Conservation (phyloP, 2,888 invertebrate species). For the Cerastoderma edule region DNA sequence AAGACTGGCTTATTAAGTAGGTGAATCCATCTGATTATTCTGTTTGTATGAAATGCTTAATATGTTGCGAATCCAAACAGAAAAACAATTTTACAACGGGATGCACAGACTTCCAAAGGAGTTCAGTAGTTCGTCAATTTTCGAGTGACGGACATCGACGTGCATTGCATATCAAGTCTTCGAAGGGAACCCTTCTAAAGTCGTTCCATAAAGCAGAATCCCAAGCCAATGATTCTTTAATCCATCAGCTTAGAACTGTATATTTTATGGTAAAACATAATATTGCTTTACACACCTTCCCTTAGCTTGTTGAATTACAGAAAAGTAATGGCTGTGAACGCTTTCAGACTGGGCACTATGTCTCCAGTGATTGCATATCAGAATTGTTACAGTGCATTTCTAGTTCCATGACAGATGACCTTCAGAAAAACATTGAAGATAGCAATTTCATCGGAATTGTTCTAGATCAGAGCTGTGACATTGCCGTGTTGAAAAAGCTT, state of each 20-base stretch:
- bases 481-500: constrained; percentile 24
- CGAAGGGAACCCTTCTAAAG: constrained; percentile 2
- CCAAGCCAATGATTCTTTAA: constrained; percentile 10
- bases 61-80: neutral
- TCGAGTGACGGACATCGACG: constrained; percentile 8
- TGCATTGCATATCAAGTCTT: constrained; percentile 7
- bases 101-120: constrained; percentile 14
- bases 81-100: constrained; percentile 15
- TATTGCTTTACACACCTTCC: neutral
- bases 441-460: constrained; percentile 11
- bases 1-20: constrained; percentile 13
- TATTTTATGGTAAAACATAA: constrained; percentile 17
- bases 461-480: constrained; percentile 21
- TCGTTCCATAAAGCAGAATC: constrained; percentile 10
- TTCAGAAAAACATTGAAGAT: constrained; percentile 5
- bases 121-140: constrained; percentile 13
- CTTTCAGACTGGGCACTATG: neutral
- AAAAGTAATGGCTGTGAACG: constrained; percentile 5
- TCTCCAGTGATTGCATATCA: neutral
- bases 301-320: constrained; percentile 3
- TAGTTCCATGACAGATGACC: neutral
- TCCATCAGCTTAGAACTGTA: constrained; percentile 12
- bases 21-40: neutral
- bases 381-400: constrained; percentile 14
- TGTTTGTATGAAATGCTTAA: constrained; percentile 10